Evolutionary conservation across 2,113 vertebrate genomes (phyloP).

Genomic region (Brienomyrus brachyistius): DNA sequence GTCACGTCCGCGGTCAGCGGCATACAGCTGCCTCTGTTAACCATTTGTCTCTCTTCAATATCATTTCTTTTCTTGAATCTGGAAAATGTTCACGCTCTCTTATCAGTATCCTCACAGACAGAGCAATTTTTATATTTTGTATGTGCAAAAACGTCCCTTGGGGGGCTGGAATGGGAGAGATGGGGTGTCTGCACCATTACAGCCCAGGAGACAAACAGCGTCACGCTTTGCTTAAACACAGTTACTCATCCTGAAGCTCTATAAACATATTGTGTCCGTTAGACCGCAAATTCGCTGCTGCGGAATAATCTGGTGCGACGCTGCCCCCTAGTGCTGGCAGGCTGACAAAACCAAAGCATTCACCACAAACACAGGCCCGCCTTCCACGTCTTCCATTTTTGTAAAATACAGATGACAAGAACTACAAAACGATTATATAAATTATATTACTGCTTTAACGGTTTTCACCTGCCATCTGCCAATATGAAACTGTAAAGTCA

Average conservation of each 20-base stretch:
- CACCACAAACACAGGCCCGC: not conserved
- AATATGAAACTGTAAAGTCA: not conserved
- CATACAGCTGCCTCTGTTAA: not conserved
- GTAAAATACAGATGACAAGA: not conserved
- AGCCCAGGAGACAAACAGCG: not conserved
- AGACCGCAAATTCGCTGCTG: not conserved
- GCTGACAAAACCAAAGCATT: not conserved
- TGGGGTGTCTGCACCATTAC: not conserved
- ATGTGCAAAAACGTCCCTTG: not conserved
- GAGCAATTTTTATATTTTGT: not conserved
- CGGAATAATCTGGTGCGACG: not conserved
- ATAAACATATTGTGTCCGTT: not conserved
- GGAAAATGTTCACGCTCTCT: not conserved
- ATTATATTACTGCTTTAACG: not conserved
- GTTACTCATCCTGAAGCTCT: not conserved
- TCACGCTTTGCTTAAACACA: not conserved
- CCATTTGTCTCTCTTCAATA: not conserved
- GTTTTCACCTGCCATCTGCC: not conserved
- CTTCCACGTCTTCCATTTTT: not conserved
- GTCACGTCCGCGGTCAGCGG: not conserved
- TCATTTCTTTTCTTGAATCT: not conserved
- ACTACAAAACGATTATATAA: not conserved
- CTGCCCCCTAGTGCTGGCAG: conserved; percentile 34
- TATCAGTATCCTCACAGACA: not conserved
- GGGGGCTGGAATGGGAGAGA: not conserved